These are phyloP conservation scores for Trachymyrmex cornetzi DNA, from an alignment of 1,140 invertebrate species.

Conservation along the genomic window DNA sequence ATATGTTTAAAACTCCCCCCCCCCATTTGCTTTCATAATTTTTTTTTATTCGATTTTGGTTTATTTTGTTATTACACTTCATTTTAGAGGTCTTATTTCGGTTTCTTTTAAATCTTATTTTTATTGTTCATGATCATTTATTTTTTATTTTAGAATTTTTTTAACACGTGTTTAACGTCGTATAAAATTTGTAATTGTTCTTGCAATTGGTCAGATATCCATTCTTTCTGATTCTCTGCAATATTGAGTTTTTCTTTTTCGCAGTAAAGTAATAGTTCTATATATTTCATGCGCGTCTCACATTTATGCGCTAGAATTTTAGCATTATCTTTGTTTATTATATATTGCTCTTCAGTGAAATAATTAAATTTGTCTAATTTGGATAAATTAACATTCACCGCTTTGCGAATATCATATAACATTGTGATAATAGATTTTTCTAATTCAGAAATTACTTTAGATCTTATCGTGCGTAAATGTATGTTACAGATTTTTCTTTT, in stretches of 20 bases:
- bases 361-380: constrained; percentile 26
- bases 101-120: neutral
- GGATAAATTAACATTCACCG: constrained; percentile 37
- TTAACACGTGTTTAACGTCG: constrained; percentile 76
- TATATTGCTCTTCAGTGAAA: constrained; percentile 39
- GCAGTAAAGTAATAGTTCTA: constrained; percentile 73
- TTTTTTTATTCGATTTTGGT: neutral
- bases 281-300: constrained; percentile 45
- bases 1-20: too few species aligned
- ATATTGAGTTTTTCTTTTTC: constrained; percentile 68
- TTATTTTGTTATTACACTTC: neutral
- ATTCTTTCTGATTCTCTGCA: constrained; percentile 53
- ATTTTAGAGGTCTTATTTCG: neutral
- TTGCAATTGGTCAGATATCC: constrained; percentile 57
- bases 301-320: neutral
- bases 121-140: neutral
- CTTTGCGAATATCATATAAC: constrained; percentile 48
- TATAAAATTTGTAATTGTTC: constrained; percentile 62
- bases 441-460: constrained; percentile 67
- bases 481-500: constrained; percentile 19
- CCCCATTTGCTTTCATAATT: constrained; percentile 1
- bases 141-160: constrained; percentile 30
- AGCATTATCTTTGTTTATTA: constrained; percentile 47
- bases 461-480: constrained; percentile 25
- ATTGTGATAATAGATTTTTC: constrained; percentile 52